Percentiles rank a stretch among this genome's conserved stretches.
Evolutionary conservation across 1,140 invertebrate species (phyloP).

Genomic region (Drosophila malerkotliana): DNA sequence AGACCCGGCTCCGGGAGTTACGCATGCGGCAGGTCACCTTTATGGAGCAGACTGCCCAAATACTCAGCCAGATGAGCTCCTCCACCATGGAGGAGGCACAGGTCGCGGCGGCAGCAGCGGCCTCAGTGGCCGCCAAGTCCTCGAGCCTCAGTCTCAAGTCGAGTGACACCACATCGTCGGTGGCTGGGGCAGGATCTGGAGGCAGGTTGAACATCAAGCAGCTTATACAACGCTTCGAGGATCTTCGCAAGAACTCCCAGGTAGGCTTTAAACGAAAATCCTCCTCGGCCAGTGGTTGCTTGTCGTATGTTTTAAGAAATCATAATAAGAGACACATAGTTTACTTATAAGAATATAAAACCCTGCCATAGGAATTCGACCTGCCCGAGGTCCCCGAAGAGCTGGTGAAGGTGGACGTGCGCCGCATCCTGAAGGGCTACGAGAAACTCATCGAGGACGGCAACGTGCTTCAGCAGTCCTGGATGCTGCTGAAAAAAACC

Average conservation of each 20-base stretch:
- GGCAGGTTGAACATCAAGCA: constrained; percentile 46
- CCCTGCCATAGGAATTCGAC: constrained; percentile 35
- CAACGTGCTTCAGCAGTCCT: constrained; percentile 52
- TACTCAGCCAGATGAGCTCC: constrained; percentile 44
- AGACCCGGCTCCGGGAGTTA: constrained; percentile 50
- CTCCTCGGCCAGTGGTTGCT: too few species aligned
- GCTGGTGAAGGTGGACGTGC: constrained; percentile 58
- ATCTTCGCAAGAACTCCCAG: constrained; percentile 56
- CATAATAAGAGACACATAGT: neutral
- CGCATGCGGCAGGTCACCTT: constrained; percentile 59
- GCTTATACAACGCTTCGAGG: constrained; percentile 60
- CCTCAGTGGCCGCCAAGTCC: neutral
- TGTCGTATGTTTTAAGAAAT: too few species aligned
- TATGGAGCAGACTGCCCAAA: constrained; percentile 59
- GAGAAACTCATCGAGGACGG: constrained; percentile 60
- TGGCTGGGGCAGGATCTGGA: neutral
- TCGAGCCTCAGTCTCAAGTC: neutral
- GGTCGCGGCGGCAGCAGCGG: neutral
- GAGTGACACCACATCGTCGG: neutral
- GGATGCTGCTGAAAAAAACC: constrained; percentile 55
- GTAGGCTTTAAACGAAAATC: neutral
- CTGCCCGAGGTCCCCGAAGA: constrained; percentile 54
- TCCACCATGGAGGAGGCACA: constrained; percentile 1
- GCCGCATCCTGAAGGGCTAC: constrained; percentile 54
- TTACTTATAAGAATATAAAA: too few species aligned